Conservation (phyloP, 2,113 vertebrate genomes). For the Misgurnus anguillicaudatus region DNA sequence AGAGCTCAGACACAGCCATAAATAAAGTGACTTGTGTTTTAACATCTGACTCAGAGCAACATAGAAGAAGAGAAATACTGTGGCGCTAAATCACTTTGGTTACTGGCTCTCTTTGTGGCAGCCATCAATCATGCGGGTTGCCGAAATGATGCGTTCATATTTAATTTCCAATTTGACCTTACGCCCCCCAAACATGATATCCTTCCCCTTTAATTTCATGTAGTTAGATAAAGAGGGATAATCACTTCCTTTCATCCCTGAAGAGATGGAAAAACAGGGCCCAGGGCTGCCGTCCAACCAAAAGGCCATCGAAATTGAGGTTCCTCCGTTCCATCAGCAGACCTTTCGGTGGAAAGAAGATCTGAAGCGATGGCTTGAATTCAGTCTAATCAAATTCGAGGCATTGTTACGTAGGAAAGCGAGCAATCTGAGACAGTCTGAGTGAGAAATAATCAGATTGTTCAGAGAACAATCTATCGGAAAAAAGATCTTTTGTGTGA, state of each 20-base stretch:
- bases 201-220: slow-evolving; percentile 39
- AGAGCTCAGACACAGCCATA: slow-evolving; percentile 8
- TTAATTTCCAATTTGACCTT: slow-evolving; percentile 35
- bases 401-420: slow-evolving; percentile 8
- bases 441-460: slow-evolving; percentile 17
- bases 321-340: slow-evolving; percentile 20
- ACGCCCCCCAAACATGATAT: slow-evolving; percentile 18
- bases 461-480: slow-evolving; percentile 3
- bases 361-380: slow-evolving; percentile 7
- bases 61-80: background rate
- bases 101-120: background rate
- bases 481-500: background rate
- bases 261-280: background rate
- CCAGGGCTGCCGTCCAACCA: slow-evolving; percentile 16
- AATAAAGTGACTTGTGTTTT: slow-evolving; percentile 29
- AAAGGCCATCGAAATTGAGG: background rate
- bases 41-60: slow-evolving; percentile 17
- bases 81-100: background rate
- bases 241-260: slow-evolving; percentile 44
- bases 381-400: slow-evolving; percentile 45
- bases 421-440: slow-evolving; percentile 29
- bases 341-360: slow-evolving; percentile 6
- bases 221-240: slow-evolving; percentile 25
- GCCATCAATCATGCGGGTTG: slow-evolving; percentile 5
- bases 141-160: slow-evolving; percentile 7